These are phyloP conservation scores for Conus canariensis DNA, from an alignment of 2,888 invertebrate genomes.

Conservation along the genomic window DNA sequence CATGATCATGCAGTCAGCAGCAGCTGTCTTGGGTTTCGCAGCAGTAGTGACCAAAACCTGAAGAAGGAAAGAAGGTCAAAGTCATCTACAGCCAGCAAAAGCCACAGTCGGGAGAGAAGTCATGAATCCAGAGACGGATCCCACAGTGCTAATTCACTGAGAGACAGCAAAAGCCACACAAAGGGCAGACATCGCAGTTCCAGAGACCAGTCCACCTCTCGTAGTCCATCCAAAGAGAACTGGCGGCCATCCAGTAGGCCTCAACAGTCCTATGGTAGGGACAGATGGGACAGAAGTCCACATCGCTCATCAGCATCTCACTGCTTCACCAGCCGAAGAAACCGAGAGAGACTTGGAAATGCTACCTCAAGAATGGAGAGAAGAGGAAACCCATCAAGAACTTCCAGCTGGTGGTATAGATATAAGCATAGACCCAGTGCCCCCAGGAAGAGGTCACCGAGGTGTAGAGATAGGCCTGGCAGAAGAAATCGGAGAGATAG, in stretches of 20 bases:
- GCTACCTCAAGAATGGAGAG: no score
- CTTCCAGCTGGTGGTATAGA: no score
- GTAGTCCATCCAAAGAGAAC: background rate
- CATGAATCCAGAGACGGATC: background rate
- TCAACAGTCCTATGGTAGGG: background rate
- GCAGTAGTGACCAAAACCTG: background rate
- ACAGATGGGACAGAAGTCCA: background rate
- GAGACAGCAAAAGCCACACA: background rate
- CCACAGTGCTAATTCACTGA: background rate
- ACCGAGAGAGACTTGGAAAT: no score
- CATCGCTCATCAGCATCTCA: no score
- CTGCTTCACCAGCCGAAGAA: no score
- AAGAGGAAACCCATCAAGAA: no score
- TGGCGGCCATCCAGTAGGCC: background rate
- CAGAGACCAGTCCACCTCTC: background rate
- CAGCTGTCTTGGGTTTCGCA: background rate
- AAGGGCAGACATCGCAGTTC: background rate
- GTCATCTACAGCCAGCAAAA: background rate
- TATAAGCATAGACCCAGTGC: no score
- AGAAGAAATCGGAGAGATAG: no score
- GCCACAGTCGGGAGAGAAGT: background rate
- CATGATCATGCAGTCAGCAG: background rate
- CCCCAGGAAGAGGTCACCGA: no score
- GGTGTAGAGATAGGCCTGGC: no score
- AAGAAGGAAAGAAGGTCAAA: background rate